A percentile compares a stretch with the other conserved stretches of the same genome.
phyloP scores from a whole-genome alignment of 2,888 invertebrate species.

The Dryococelus australis region DNA sequence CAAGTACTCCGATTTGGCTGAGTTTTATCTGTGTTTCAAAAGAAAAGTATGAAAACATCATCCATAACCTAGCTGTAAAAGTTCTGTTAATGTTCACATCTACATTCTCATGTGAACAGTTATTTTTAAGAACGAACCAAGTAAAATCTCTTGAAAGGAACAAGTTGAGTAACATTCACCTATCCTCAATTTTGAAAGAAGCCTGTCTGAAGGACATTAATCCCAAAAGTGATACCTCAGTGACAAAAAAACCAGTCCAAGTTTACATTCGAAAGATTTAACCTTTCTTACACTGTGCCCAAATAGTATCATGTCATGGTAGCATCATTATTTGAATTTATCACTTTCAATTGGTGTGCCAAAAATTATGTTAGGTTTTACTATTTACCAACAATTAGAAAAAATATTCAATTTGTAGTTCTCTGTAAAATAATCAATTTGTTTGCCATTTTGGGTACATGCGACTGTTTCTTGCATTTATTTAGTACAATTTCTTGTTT shows the following conservation, averaged over 20 bases:
- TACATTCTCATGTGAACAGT: constrained; percentile 25
- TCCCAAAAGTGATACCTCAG: not conserved
- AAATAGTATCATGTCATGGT: too few relatives aligned
- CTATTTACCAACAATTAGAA: too few relatives aligned
- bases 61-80: constrained; percentile 12
- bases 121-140: constrained; percentile 24
- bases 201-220: not conserved
- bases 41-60: constrained; percentile 24
- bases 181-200: not conserved
- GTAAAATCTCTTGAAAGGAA: constrained; percentile 23
- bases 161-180: not conserved
- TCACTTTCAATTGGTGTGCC: too few relatives aligned
- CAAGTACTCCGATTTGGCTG: not conserved
- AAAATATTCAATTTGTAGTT: too few relatives aligned
- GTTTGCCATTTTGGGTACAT: too few relatives aligned
- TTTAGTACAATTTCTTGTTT: too few relatives aligned
- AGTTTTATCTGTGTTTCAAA: constrained; percentile 31
- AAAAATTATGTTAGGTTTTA: too few relatives aligned
- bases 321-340: too few relatives aligned
- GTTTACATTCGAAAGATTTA: too few relatives aligned
- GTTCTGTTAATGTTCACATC: constrained; percentile 21
- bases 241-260: not conserved
- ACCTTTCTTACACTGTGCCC: too few relatives aligned
- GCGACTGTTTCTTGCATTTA: too few relatives aligned
- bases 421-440: too few relatives aligned